Conservation (phyloP, 2,797 vertebrate species). For the Phylloscopus collybita region DNA sequence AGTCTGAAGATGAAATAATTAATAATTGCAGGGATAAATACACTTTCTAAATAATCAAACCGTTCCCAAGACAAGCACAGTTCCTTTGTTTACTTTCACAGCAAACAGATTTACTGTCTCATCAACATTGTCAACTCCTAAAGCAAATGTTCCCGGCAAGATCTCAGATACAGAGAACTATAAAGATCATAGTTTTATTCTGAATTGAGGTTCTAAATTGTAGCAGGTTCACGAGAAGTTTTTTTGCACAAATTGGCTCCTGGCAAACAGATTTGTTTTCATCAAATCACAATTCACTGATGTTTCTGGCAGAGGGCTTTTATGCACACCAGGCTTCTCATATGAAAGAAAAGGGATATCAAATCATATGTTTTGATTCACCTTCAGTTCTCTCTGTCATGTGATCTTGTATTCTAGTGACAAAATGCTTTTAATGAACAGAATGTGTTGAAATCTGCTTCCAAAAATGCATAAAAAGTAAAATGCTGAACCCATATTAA, state of each 20-base stretch:
- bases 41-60: background rate
- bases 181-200: background rate
- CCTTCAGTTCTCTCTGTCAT: background rate
- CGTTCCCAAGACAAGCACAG: background rate
- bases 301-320: background rate
- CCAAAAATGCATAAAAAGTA: background rate
- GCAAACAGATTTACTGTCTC: background rate
- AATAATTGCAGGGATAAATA: background rate
- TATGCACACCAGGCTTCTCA: background rate
- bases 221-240: background rate
- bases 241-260: background rate
- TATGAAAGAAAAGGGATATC: background rate
- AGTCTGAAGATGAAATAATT: background rate
- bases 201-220: background rate
- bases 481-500: background rate
- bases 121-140: background rate
- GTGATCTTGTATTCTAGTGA: background rate
- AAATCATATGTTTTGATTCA: background rate
- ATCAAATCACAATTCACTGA: background rate
- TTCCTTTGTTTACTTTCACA: background rate
- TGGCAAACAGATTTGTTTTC: background rate
- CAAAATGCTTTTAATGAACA: background rate
- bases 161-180: background rate
- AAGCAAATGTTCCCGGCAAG: background rate
- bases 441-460: background rate